Conservation (phyloP, 2,113 vertebrate species). For the Pyxicephalus adspersus region DNA sequence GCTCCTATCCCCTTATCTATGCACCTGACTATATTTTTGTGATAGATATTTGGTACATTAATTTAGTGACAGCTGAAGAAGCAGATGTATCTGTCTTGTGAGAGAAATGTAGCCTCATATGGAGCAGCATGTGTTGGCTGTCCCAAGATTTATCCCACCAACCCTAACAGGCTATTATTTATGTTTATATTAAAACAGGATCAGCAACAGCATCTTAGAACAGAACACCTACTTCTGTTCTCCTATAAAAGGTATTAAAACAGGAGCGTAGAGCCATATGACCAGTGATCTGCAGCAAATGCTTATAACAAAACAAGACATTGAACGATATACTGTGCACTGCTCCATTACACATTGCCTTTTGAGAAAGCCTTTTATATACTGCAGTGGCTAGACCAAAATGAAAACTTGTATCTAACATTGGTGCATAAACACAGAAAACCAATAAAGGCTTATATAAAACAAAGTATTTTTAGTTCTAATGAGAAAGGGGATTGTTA, state of each 20-base stretch:
- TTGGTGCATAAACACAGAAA: too few species aligned
- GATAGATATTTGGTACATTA: too few species aligned
- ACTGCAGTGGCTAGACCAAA: not conserved
- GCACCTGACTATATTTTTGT: too few species aligned
- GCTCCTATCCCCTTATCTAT: too few species aligned
- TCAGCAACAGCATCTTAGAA: too few species aligned
- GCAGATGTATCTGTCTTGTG: not conserved
- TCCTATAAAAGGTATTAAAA: constrained; percentile 29
- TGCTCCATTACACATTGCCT: constrained; percentile 30
- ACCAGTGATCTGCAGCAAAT: constrained; percentile 37
- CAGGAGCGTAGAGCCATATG: constrained; percentile 6
- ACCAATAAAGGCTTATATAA: too few species aligned
- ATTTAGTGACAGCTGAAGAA: not conserved
- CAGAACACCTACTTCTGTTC: not conserved
- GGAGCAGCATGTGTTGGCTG: not conserved
- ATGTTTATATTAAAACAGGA: not conserved
- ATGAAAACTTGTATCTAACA: not conserved
- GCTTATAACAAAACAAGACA: constrained; percentile 46
- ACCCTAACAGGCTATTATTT: not conserved
- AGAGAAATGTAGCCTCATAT: not conserved
- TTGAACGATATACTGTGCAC: not conserved
- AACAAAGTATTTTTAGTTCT: too few species aligned
- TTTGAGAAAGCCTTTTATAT: not conserved
- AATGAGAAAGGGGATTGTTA: too few species aligned
- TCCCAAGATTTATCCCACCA: not conserved